Base-by-base conservation (phyloP, 2,113 vertebrate species). In the Grammomys dolichurus region DNA sequence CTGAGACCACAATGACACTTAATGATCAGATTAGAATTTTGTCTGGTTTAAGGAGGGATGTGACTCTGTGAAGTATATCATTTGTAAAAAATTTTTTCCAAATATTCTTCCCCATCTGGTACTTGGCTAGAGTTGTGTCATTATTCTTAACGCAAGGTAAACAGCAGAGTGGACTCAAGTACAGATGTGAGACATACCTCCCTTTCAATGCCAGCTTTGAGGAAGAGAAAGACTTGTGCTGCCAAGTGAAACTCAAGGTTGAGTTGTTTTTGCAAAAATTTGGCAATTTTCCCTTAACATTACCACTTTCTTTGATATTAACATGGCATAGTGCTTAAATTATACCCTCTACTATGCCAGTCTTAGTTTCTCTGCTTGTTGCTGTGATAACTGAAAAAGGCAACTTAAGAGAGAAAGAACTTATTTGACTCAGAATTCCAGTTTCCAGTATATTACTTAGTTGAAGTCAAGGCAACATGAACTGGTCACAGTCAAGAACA, bases 111-210 rank as follows among this genome's bases (percentile, higher is more conserved):
- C 63, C 73, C 93, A 60, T 95, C 94, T 96, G 31, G 73, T 98
- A 98, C 96, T 93, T 73, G 96, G 91, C 97, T 98, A 96, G 92
- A 95, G 65, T 95, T 96, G 94, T 96, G 82, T 46, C 72, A 12
- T 97, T 97, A 97, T 92, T 96, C 92, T 96, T 13, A 12, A 95
- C 94, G 94, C 65, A 93, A 65, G 92, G 97, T 97, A 97, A 94
- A 86, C 72, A 87, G 72, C 22, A 7, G 69, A 91, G 72, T 86
- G 40, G 40, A 40, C 40, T 95, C 87, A 77, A 94, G 89, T 70
- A 77, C 65, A 90, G 80, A 96, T 75, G 75, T 58, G 17, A 17
- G 65, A 67, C 3, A 0, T 9, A 8, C 60, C 11, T 26, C 90
- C 24, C 88, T 92, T 94, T 88, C 93, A 86, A 87, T 95, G 70